These are phyloP conservation scores for Tipula helvola DNA, from an alignment of 2,888 invertebrate species.

Conservation along the genomic window DNA sequence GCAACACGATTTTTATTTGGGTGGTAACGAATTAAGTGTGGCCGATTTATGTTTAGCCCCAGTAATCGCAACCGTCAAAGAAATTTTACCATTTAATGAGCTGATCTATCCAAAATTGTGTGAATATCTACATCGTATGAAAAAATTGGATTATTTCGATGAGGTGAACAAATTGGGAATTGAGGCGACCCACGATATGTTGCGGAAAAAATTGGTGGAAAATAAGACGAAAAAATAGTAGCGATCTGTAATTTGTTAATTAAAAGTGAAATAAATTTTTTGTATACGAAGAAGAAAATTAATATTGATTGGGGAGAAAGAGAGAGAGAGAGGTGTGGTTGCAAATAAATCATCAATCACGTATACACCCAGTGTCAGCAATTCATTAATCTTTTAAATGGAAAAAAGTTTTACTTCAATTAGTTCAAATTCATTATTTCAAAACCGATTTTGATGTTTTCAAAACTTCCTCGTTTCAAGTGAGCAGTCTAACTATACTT, in stretches of 20 bases:
- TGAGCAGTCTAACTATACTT: background rate
- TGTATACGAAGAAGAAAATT: background rate
- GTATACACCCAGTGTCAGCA: background rate
- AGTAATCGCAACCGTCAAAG: slow-evolving; percentile 21
- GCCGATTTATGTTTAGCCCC: slow-evolving; percentile 27
- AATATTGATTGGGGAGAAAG: too few relatives aligned
- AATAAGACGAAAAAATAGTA: background rate
- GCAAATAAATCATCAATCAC: background rate
- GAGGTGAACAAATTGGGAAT: slow-evolving; percentile 23
- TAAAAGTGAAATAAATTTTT: background rate
- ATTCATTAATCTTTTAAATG: background rate
- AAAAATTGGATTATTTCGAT: slow-evolving; percentile 25
- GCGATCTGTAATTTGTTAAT: background rate
- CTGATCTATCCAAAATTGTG: slow-evolving; percentile 22
- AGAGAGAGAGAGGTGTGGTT: too few relatives aligned
- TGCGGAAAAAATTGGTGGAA: background rate
- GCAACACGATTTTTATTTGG: slow-evolving; percentile 21
- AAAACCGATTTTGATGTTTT: too few relatives aligned
- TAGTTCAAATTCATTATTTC: too few relatives aligned
- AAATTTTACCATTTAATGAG: slow-evolving; percentile 20
- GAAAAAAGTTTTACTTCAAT: background rate
- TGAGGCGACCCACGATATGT: background rate
- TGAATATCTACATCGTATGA: slow-evolving; percentile 25
- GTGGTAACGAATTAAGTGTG: slow-evolving; percentile 25
- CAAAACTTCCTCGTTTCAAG: background rate